Base-by-base conservation (phyloP, 2,113 vertebrate genomes). In the Cephalopholis sonnerati region DNA sequence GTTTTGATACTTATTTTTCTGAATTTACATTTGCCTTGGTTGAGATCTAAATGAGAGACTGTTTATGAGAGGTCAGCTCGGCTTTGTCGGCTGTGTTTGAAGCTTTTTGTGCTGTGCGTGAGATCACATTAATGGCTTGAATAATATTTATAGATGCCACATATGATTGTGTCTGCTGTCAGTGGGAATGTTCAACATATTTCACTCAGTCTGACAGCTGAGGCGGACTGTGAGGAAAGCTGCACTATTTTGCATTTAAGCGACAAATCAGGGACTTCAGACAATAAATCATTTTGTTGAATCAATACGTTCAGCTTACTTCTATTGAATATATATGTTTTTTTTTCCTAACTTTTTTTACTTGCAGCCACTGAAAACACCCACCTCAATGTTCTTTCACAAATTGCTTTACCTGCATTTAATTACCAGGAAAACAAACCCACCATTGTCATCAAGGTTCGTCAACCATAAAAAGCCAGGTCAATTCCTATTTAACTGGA, bases 31-130 rank as follows among this genome's bases (percentile, higher is more conserved):
- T 68, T 51, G 24, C n/a, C 12, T 76, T 8, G 0, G 15, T 68
- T 0, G 2, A 27, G 46, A 74, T 70, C 24, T 44, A 11, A 74
- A 74, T 9, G 27, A 27, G 53, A 76, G 29, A 29, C 32, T 36
- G 63, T 10, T 59, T 27, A 46, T 0, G 50, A 44, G 50, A 73
- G 73, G 16, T 83, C 63, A 46, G 57, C 12, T 57, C 70, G 0
- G 59, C 75, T n/a, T 84, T 61, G 29, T 53, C 58, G 51, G 39
- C 2, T 44, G 32, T 27, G 61, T 81, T 63, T 48, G 50, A 44
- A 70, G 39, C 24, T 41, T 55, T 59, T n/a, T 20, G 50, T 5
- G 51, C 7, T 59, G 59, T 65, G 24, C 53, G 53, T 20, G 18
- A 80, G 10, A 48, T 79, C 73, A 74, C 69, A 27, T 54, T 27